These are phyloP conservation scores for Gastrophysa polygoni DNA, from an alignment of 2,888 invertebrate genomes.

Conservation along the genomic window DNA sequence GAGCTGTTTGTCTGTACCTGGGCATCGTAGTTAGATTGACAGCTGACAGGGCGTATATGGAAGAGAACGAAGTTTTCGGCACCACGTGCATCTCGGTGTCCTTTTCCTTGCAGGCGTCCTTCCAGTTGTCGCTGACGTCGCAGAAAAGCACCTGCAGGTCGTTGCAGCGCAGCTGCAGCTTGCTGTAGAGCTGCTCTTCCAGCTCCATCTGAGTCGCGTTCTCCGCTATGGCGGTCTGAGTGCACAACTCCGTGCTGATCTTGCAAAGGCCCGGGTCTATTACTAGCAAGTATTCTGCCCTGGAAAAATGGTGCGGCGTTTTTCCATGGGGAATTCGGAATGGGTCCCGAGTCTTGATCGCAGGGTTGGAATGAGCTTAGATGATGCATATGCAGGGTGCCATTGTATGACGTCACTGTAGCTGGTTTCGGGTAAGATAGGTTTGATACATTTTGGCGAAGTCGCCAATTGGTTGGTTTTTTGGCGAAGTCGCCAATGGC, in stretches of 20 bases:
- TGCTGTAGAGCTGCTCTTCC: conserved; percentile 79
- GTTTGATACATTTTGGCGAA: too few species aligned
- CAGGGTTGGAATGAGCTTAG: too few species aligned
- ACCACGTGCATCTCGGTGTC: conserved; percentile 78
- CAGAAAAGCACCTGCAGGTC: conserved; percentile 70
- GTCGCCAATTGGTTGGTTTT: too few species aligned
- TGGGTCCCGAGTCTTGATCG: too few species aligned
- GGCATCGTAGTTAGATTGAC: conserved; percentile 52
- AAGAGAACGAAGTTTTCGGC: conserved; percentile 64
- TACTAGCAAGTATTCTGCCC: conserved; percentile 73
- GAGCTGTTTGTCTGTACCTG: conserved; percentile 39
- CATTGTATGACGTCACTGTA: too few species aligned
- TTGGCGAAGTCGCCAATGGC: too few species aligned
- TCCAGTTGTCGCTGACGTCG: conserved; percentile 74
- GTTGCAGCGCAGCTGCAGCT: conserved; percentile 72
- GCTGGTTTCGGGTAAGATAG: too few species aligned
- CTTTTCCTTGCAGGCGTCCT: conserved; percentile 69
- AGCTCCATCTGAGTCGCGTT: conserved; percentile 83
- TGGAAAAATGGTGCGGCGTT: too few species aligned
- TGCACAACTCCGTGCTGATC: conserved; percentile 76
- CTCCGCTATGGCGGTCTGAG: conserved; percentile 69
- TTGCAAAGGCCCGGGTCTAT: conserved; percentile 74
- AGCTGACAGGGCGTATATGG: conserved; percentile 50
- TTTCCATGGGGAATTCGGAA: too few species aligned
- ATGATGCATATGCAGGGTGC: too few species aligned